These are phyloP conservation scores for Drosophila stalkeri DNA, from an alignment of 2,888 invertebrate species.

Conservation along the genomic window DNA sequence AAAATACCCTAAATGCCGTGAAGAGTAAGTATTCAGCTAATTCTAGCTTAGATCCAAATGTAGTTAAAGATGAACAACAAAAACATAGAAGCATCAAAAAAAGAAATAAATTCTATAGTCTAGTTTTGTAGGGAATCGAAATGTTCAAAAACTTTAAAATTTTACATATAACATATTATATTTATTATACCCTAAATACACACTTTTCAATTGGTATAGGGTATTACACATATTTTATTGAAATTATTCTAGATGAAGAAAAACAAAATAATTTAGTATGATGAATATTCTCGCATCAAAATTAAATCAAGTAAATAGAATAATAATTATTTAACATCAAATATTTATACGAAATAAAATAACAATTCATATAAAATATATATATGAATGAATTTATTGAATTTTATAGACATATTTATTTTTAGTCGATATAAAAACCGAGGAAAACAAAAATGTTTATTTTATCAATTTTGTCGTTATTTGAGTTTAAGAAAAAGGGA, in stretches of 20 bases:
- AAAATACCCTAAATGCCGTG: background rate
- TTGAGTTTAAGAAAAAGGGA: too few relatives aligned
- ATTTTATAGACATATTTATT: background rate
- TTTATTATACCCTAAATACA: background rate
- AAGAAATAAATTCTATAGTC: background rate
- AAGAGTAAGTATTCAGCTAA: background rate
- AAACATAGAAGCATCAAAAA: fast-evolving
- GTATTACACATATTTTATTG: background rate
- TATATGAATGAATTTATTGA: background rate
- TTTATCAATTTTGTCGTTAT: too few relatives aligned
- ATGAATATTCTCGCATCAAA: background rate
- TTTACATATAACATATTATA: too few relatives aligned
- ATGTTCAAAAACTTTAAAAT: too few relatives aligned
- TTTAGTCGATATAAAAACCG: too few relatives aligned
- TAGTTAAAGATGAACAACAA: background rate
- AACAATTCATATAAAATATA: background rate
- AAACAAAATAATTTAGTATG: background rate
- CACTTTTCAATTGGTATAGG: background rate
- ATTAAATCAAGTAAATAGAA: background rate
- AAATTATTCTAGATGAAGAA: background rate
- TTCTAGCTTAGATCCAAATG: background rate
- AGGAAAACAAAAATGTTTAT: too few relatives aligned
- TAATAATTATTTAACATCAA: background rate
- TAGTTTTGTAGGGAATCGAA: background rate
- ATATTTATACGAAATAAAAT: background rate